Evolutionary conservation across 2,113 vertebrate genomes (phyloP).

Genomic region (Passer montanus): DNA sequence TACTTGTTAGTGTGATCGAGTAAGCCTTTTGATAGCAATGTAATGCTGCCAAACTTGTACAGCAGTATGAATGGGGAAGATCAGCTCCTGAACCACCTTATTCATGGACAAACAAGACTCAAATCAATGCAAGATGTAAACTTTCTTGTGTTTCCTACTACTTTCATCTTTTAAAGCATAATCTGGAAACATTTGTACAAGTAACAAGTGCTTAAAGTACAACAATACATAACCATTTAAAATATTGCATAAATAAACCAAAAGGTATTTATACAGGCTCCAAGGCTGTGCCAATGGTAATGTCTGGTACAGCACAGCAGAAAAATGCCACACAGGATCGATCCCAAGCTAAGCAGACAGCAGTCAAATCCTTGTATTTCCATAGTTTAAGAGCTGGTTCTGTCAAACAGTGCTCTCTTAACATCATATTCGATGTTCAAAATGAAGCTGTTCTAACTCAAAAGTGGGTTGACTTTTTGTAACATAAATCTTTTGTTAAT

Average conservation of each 20-base stretch:
- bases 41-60: neutral
- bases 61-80: neutral
- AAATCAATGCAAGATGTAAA: neutral
- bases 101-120: neutral
- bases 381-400: neutral
- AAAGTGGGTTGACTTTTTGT: constrained; percentile 50
- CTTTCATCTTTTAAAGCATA: neutral
- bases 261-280: neutral
- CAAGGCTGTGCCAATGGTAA: neutral
- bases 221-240: neutral
- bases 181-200: neutral
- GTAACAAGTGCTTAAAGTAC: neutral
- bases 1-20: neutral
- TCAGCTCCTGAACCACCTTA: neutral
- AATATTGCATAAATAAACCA: neutral
- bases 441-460: constrained; percentile 51
- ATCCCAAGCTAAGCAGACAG: neutral
- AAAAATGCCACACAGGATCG: neutral
- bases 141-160: neutral
- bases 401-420: neutral
- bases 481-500: constrained; percentile 69
- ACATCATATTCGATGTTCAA: constrained; percentile 7
- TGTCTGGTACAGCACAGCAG: neutral
- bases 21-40: neutral
- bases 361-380: neutral